Percentiles rank a stretch among this genome's conserved stretches.
These are phyloP conservation scores for Watersipora subatra DNA, from an alignment of 1,140 invertebrate genomes.

Conservation along the genomic window DNA sequence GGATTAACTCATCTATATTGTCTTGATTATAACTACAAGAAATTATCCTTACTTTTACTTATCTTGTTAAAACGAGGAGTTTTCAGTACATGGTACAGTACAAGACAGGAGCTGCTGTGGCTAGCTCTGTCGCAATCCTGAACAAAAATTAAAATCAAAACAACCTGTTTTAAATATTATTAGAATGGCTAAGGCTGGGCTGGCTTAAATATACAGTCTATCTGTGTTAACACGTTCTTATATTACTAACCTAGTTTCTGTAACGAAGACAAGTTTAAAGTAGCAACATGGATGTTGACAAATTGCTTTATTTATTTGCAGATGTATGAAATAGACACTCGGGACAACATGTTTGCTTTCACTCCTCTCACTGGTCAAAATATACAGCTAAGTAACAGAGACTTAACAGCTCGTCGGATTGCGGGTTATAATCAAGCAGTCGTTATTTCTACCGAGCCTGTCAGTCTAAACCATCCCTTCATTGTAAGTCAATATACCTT, in stretches of 20 bases:
- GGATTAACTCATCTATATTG: no score
- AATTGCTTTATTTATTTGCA: slow-evolving; percentile 11
- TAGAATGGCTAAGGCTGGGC: not conserved
- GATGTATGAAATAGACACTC: slow-evolving; percentile 24
- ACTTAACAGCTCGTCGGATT: slow-evolving; percentile 49
- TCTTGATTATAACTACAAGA: no score
- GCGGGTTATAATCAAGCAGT: slow-evolving; percentile 65
- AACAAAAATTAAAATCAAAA: no score
- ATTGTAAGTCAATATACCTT: no score
- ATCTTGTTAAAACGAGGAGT: no score
- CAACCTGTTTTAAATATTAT: not conserved
- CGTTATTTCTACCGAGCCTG: slow-evolving; percentile 48
- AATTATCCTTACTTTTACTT: no score
- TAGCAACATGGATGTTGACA: not conserved
- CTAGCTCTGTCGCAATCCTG: no score
- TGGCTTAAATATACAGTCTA: not conserved
- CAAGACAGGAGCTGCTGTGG: no score
- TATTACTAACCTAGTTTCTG: not conserved
- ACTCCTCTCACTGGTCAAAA: slow-evolving; percentile 55
- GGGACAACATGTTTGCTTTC: slow-evolving; percentile 22
- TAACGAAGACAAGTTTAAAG: not conserved
- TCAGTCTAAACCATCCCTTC: not conserved
- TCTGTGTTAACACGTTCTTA: not conserved
- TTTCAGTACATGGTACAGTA: no score
- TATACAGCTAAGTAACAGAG: slow-evolving; percentile 50